Evolutionary conservation across 2,113 vertebrate species (phyloP).

Genomic region (Papio anubis): DNA sequence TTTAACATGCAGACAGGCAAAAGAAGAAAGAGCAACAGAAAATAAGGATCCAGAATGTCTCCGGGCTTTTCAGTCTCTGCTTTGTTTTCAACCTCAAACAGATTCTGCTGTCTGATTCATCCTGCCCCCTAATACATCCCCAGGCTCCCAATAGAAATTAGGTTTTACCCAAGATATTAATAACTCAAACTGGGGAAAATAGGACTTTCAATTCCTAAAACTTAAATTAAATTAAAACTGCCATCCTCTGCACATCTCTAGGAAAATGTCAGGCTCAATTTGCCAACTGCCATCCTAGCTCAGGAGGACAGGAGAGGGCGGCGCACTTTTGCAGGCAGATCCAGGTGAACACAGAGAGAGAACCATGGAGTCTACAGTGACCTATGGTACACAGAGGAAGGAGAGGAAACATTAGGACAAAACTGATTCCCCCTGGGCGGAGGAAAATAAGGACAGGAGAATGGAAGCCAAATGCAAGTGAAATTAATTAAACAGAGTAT

Average conservation of each 20-base stretch:
- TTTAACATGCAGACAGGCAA: not conserved
- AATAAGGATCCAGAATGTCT: not conserved
- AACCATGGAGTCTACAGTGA: fast-evolving
- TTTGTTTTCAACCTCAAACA: not conserved
- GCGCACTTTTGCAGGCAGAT: not conserved
- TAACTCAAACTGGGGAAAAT: not conserved
- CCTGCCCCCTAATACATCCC: not conserved
- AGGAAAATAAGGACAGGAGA: not conserved
- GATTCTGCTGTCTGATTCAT: not conserved
- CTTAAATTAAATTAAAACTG: not conserved
- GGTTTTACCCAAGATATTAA: not conserved
- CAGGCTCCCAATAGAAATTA: not conserved
- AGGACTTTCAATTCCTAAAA: not conserved
- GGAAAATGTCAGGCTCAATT: not conserved
- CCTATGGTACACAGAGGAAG: fast-evolving
- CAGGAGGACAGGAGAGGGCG: not conserved
- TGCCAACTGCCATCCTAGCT: not conserved
- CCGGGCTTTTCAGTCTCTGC: not conserved
- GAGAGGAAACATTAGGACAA: not conserved
- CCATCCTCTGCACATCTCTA: not conserved
- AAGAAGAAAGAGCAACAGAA: fast-evolving
- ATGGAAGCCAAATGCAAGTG: not conserved
- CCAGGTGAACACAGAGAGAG: not conserved
- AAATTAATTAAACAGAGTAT: conserved; percentile 50
- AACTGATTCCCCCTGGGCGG: not conserved